Base-by-base conservation (phyloP, 2,113 vertebrate species). In the Nothobranchius kuhntae region DNA sequence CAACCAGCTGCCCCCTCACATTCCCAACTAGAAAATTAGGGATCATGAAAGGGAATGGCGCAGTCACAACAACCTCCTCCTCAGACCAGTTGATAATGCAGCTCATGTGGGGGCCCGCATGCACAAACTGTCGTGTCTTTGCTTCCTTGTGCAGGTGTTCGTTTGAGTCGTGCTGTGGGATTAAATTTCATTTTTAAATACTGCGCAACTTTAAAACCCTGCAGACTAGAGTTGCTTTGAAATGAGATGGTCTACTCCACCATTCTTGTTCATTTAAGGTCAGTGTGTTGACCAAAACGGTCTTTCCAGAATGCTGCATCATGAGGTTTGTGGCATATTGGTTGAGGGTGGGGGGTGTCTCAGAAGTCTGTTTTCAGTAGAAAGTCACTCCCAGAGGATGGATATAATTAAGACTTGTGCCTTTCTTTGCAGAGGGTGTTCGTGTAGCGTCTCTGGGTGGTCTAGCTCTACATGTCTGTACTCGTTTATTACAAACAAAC, bases 1-100 rank as follows among this genome's bases (percentile, higher is more conserved):
- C 77, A 55, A 51, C 57, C n/a, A 50, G 79, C 72, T 73, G 61
- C 71, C 76, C 90, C 87, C 84, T 75, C 80, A 89, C 90, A 91
- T 87, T 88, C 91, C 90, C 87, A 89, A 73, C 60, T 89, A 92
- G 77, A 91, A 95, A 94, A 95, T 95, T 93, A 93, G 52, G 95
- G 88, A 91, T 90, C 83, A 92, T 70, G 70, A 82, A 78, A 68
- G 85, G 82, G 84, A 86, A 59, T 13, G 90, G 81, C 87, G 77
- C 83, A 74, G 77, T 80, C 88, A 77, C 68, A 84, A 77, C 78
- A 85, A 63, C 75, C 81, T 75, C 77, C 66, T 92, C 91, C 79
- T 75, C 84, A 66, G 1, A 79, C 68, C 82, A 86, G 87, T 87
- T 79, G 48, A 84, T 78, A 85, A 90, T 91, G 84, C 72, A 85